Base-by-base conservation (phyloP, 2,888 invertebrate genomes). In the Cryptus armator region DNA sequence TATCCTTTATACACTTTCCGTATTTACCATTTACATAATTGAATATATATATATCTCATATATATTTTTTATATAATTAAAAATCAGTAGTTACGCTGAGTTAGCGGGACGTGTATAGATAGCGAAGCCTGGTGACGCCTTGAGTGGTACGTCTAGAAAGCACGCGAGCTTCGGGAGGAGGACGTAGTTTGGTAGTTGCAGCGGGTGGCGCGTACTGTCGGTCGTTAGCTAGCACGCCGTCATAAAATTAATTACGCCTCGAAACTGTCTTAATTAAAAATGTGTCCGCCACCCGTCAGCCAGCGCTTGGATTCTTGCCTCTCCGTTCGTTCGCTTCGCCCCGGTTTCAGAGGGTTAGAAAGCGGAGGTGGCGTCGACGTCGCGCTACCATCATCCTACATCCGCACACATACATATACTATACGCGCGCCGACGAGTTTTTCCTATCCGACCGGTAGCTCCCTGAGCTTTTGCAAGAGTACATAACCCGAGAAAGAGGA, bases 231-330 rank as follows among this genome's bases (percentile, higher is more conserved):
- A 89, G 88, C 90, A 88, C 90, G 89, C 88, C 90, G 88, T 90
- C 91, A 91, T 91, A 91, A 93, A 93, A 92, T 93, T 92, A 93
- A 93, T 93, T 93, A 92, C 92, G 90, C 89, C 91, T 91, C 90
- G 91, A 92, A 92, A 92, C 90, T 91, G 92, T 93, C 92, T 93
- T 92, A 92, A 93, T 93, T 93, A 93, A 93, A 93, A 93, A 92
- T 92, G 91, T 92, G 92, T 90, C 91, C 89, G 90, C 88, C 90
- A 87, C 86, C 88, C 89, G 90, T 90, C 90, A 90, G 89, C 86
- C 84, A 29, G 83, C 82, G 72, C 82, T 76, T 79, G 79, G 81
- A 77, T 80, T 78, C 86, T 83, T 86, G 81, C 87, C 86, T 81
- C 71, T 82, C 83, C 80, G 84, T 83, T 77, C 86, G 53, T 62